A percentile compares a stretch with the other conserved stretches of the same genome.
Evolutionary conservation across 2,113 vertebrate genomes (phyloP).

Genomic region (Verasper variegatus): DNA sequence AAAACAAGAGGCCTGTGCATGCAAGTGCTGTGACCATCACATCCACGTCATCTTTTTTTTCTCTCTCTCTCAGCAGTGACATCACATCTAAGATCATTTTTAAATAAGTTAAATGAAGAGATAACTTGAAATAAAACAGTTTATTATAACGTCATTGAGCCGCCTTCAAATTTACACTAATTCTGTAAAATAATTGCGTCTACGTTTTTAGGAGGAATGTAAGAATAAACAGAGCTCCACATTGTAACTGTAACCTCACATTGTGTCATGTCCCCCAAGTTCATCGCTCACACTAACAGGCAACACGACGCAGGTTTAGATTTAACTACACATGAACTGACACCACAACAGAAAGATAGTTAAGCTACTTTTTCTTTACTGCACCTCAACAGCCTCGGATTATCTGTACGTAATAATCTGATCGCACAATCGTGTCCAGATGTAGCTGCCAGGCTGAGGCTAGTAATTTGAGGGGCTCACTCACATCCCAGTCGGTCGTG

Average conservation of each 20-base stretch:
- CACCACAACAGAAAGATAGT: constrained; percentile 7
- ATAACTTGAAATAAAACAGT: too few relatives aligned
- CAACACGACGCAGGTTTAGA: background rate
- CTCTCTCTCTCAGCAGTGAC: constrained; percentile 28
- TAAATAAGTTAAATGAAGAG: background rate
- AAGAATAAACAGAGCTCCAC: constrained; percentile 82
- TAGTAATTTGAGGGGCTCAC: background rate
- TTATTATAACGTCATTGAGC: too few relatives aligned
- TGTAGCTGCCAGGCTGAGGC: constrained; percentile 18
- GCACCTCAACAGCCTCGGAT: background rate
- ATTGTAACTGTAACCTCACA: constrained; percentile 60
- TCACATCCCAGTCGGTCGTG: constrained; percentile 13
- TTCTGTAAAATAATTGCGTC: background rate
- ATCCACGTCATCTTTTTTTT: constrained; percentile 41
- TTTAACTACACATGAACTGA: constrained; percentile 4
- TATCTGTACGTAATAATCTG: background rate
- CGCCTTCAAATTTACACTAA: too few relatives aligned
- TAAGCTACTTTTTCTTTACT: too few relatives aligned
- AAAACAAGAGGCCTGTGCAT: constrained; percentile 68
- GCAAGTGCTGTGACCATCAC: constrained; percentile 54
- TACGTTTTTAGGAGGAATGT: constrained; percentile 1
- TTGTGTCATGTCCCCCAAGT: constrained; percentile 26
- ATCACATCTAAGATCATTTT: constrained; percentile 9
- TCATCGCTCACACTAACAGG: constrained; percentile 36
- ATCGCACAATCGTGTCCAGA: background rate